Evolutionary conservation across 2,888 invertebrate genomes (phyloP), one percentile per base, ranked within the genome.

Genomic region (Spodoptera exigua): DNA sequence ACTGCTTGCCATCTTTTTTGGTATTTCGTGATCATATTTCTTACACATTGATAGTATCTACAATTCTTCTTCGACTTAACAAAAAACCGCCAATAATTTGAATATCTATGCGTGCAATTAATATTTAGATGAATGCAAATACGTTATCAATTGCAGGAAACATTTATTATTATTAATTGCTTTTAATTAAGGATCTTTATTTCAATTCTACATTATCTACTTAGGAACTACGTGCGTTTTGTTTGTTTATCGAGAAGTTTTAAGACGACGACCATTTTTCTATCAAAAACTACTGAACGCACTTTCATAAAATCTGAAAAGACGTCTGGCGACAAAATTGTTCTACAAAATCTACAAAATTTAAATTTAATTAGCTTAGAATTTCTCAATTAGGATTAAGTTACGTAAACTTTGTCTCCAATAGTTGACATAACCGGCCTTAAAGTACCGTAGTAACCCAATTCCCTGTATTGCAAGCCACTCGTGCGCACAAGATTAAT

Each of bases 401-500:
- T 27, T 5, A 27, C 27, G 27, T 7, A 27, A 27, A 27, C 9
- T 9, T 27, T 27, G 27, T 27, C 27, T 27, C 7, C 7, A 7
- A 5, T 27, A 7, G 1, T 27, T 27, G 4, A 27, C 1, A 9
- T 27, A 27, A 27, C 27, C 9, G 5, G 34, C 4, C 48, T 11
- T 35, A 12, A 10, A 54, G 46, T 61, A 57, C 61, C 68, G 73
- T 61, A 61, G 36, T 67, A 56, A 72, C 73, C 73, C 40, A 69
- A 49, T 69, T 72, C 48, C 55, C 36, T 56, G 45, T 49, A 65
- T 72, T 66, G 36, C 55, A n/a, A 52, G 37, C 44, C n/a, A 71
- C 68, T 55, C 41, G 43, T 11, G 53, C 37, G 51, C 72, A 40
- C 34, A 60, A 75, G 72, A 73, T 73, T 60, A 66, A 73, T 73